phyloP scores from a whole-genome alignment of 2,797 vertebrate species.

The Cuniculus paca region DNA sequence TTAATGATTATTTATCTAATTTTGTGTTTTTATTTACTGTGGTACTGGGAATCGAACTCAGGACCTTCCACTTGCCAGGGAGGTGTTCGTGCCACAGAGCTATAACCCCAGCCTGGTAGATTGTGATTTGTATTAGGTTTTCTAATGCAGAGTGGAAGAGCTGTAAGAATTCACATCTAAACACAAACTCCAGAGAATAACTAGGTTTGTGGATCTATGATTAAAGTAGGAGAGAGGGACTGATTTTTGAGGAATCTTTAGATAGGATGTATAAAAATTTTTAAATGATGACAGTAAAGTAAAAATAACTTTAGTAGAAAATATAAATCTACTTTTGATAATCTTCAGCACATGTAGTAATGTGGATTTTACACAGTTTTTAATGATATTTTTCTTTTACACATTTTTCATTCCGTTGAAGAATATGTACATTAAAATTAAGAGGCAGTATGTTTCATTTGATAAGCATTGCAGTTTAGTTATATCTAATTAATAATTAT shows the following conservation, averaged over 20 bases:
- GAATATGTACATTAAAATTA: slow-evolving; percentile 3
- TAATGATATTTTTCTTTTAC: not conserved
- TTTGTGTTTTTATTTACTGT: too few species aligned
- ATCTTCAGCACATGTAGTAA: not conserved
- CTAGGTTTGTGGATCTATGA: not conserved
- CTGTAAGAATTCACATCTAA: not conserved
- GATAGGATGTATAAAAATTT: not conserved
- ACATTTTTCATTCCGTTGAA: not conserved
- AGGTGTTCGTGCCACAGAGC: too few species aligned
- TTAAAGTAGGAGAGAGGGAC: not conserved
- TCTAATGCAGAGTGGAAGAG: not conserved
- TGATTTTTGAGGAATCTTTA: not conserved
- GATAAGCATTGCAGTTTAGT: not conserved
- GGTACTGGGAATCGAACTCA: too few species aligned
- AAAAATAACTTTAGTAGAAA: slow-evolving; percentile 14
- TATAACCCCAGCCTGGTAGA: too few species aligned
- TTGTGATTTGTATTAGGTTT: not conserved
- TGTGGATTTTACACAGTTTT: slow-evolving; percentile 20
- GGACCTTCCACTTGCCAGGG: too few species aligned
- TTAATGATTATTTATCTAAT: too few species aligned
- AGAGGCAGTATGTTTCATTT: slow-evolving; percentile 15
- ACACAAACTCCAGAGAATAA: not conserved
- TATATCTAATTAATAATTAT: not conserved
- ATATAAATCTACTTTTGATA: not conserved
- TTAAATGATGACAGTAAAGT: not conserved